Evolutionary conservation across 92 coral and sea anemone species (phyloP), one percentile per base, ranked within the genome.

Genomic region (Nematostella vectensis): DNA sequence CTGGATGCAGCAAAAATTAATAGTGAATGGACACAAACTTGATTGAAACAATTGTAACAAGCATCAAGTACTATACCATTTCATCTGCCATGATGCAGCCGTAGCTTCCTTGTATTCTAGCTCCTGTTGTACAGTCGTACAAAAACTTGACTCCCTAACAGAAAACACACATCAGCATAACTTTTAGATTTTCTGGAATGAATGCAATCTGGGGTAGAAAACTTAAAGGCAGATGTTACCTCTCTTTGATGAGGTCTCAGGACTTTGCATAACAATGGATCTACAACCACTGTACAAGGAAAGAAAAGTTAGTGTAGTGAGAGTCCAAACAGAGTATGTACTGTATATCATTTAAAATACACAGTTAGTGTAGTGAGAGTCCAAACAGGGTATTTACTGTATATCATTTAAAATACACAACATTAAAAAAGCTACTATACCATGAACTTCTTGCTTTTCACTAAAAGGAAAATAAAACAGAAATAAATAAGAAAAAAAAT

Each of bases 21-120:
- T 16, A 54, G 30, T 48, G 15, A 8, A 36, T 36, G 42, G 15
- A 36, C 42, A 36, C 9, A 36, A 15, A 36, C 15, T 36, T 36
- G 8, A 36, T 8, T 36, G 15, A 36, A 11, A 24, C 31, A 50
- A 29, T 19, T 10, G 31, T n/a, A n/a, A n/a, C n/a, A n/a, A n/a
- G n/a, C n/a, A n/a, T n/a, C n/a, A n/a, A n/a, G n/a, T n/a, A n/a
- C n/a, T n/a, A n/a, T n/a, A n/a, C 94, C 98, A 91, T 91, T 60
- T 91, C 98, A 71, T 91, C 98, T 25, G 98, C 98, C 98, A 91
- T 91, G 26, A 91, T 91, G 29, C 95, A 91, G n/a, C 98, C 98
- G 86, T 74, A 42, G 59, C 91, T 91, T 12, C 83, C 96, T 25
- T 80, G 60, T 15, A 86, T 91, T 40, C 80, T 82, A 25, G 51